Base-by-base conservation (phyloP, 2,888 invertebrate genomes). In the Ligdia adustata region DNA sequence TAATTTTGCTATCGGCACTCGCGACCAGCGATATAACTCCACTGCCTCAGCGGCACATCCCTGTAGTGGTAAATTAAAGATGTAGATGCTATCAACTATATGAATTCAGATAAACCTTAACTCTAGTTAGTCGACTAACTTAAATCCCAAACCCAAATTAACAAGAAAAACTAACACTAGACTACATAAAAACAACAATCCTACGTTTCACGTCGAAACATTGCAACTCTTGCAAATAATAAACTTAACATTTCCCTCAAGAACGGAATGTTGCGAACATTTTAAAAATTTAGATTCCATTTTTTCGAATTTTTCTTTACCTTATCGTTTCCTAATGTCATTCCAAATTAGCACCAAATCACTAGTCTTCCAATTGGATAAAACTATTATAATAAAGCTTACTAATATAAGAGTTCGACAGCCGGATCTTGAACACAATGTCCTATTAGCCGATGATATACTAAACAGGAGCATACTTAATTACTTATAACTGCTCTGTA, bases 101-200 rank as follows among this genome's bases (percentile, higher is more conserved):
- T 82, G 85, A 82, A 84, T 85, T 89, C 88, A 89, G 89, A 89
- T 89, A 82, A 88, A 84, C 55, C 88, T 88, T 89, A 88, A 69
- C 61, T 60, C 86, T 89, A 88, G 65, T 72, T 83, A 83, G 79
- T 85, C 64, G 77, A 81, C 84, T 90, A 89, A 87, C 84, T 82
- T 88, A 87, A 81, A 82, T 79, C 89, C 89, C 88, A 87, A 86
- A 87, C 89, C 89, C 88, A 90, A 88, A 83, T 87, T 86, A 89
- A 88, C 87, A 90, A 87, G 85, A 82, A 82, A 78, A 83, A 78
- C 79, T 84, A 86, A 75, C 44, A 69, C 84, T 87, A 89, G 79
- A 84, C 83, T 82, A 82, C 72, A 82, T 69, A 82, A 84, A 83
- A 88, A 88, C 87, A 90, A 90, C 88, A 84, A 84, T 75, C 71